Evolutionary conservation across 2,888 invertebrate species (phyloP).

Genomic region (Mamestra brassicae): DNA sequence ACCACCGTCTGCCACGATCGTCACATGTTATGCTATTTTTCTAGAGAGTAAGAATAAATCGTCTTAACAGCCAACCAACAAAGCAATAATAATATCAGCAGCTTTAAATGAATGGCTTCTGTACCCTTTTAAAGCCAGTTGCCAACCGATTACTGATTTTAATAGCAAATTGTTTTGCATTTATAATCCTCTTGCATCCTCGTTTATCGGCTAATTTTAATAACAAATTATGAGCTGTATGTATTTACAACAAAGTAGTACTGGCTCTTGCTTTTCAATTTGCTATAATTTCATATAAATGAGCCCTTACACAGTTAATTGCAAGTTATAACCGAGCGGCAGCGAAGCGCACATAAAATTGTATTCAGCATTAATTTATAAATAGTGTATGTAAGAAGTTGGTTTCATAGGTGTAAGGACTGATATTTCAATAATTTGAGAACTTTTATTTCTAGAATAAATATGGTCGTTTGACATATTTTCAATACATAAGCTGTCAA

Average conservation of each 20-base stretch:
- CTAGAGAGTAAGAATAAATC: too few relatives aligned
- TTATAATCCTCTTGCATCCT: conserved; percentile 37
- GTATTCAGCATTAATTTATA: conserved; percentile 42
- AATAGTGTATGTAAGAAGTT: conserved; percentile 2
- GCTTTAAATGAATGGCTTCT: conserved; percentile 1
- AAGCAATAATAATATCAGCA: not conserved
- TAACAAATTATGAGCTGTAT: conserved; percentile 42
- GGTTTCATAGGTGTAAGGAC: not conserved
- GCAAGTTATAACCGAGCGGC: conserved; percentile 43
- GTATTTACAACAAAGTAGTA: conserved; percentile 45
- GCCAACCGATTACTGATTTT: conserved; percentile 26
- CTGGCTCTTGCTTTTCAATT: conserved; percentile 53
- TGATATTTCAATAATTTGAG: too few relatives aligned
- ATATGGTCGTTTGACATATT: too few relatives aligned
- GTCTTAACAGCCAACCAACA: not conserved
- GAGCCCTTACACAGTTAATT: conserved; percentile 51
- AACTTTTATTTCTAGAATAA: too few relatives aligned
- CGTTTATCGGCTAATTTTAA: conserved; percentile 37
- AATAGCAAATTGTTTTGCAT: conserved; percentile 50
- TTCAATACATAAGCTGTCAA: too few relatives aligned
- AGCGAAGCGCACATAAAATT: conserved; percentile 35
- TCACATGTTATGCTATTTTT: too few relatives aligned
- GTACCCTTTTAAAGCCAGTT: conserved; percentile 22
- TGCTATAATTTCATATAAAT: conserved; percentile 60
- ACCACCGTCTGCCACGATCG: too few relatives aligned